phyloP scores from a whole-genome alignment of 2,888 invertebrate species.

The Mongoloraphidia duomilia region DNA sequence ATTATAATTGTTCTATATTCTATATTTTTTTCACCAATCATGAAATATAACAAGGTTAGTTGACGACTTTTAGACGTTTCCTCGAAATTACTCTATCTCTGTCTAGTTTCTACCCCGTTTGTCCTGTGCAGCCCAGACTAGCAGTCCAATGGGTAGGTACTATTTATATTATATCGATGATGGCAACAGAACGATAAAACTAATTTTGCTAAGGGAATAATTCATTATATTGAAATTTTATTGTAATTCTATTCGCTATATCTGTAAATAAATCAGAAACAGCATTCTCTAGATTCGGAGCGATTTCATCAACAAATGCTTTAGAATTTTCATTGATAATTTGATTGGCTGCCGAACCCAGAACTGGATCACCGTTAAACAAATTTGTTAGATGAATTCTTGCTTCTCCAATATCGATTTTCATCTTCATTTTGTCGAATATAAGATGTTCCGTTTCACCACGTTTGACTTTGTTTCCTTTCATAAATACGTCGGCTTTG shows the following conservation, averaged over 20 bases:
- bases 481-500: conserved; percentile 46
- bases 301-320: conserved; percentile 50
- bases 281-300: conserved; percentile 46
- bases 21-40: too few relatives aligned
- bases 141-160: too few relatives aligned
- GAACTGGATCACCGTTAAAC: conserved; percentile 48
- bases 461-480: conserved; percentile 38
- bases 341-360: conserved; percentile 49
- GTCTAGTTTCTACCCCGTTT: too few relatives aligned
- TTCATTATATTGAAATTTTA: conserved; percentile 53
- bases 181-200: too few relatives aligned
- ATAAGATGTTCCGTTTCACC: conserved; percentile 44
- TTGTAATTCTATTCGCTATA: conserved; percentile 54
- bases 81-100: too few relatives aligned
- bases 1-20: too few relatives aligned
- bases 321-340: conserved; percentile 53
- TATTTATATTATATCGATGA: too few relatives aligned
- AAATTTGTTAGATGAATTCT: conserved; percentile 47
- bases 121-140: too few relatives aligned
- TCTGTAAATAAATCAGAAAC: conserved; percentile 50
- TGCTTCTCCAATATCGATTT: conserved; percentile 43
- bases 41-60: too few relatives aligned
- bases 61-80: too few relatives aligned
- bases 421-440: conserved; percentile 48
- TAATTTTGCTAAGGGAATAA: conserved; percentile 37